Percentiles rank a stretch among this genome's conserved stretches.
Conservation (phyloP, 30 jellyfish, hydroid and myxozoan genomes). For the Catostylus mosaicus region DNA sequence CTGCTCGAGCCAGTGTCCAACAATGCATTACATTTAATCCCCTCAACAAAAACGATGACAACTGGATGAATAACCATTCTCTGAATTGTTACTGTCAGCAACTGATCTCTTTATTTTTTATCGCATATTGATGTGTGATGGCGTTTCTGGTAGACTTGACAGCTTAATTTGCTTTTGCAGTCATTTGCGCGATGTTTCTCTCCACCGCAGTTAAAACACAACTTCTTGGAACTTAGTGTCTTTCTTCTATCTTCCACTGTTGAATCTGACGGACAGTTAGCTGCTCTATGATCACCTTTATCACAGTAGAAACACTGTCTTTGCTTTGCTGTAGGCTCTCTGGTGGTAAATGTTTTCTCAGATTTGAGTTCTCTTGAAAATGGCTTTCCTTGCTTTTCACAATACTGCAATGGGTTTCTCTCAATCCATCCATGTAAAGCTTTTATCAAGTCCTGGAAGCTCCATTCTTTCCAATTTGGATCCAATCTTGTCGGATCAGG, state of each 20-base stretch:
- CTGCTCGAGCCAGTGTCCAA: constrained; percentile 41
- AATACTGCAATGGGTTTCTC: constrained; percentile 49
- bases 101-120: constrained; percentile 21
- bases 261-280: constrained; percentile 51
- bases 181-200: constrained; percentile 64
- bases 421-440: constrained; percentile 57
- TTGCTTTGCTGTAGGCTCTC: constrained; percentile 19
- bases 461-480: constrained; percentile 64
- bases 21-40: constrained; percentile 61
- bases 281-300: constrained; percentile 35
- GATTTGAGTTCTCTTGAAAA: constrained; percentile 4
- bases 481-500: constrained; percentile 59
- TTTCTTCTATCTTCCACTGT: constrained; percentile 42
- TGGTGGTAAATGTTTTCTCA: constrained; percentile 44
- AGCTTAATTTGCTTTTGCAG: constrained; percentile 54
- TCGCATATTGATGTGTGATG: constrained; percentile 83
- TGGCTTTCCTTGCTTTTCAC: constrained; percentile 30
- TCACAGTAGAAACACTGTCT: constrained; percentile 54
- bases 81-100: constrained; percentile 33
- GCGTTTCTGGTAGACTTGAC: constrained; percentile 55
- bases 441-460: constrained; percentile 56
- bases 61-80: constrained; percentile 34
- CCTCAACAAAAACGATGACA: constrained; percentile 37
- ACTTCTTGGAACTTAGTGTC: constrained; percentile 24
- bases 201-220: constrained; percentile 68